These are phyloP conservation scores for Eclectus roratus DNA, from an alignment of 2,113 vertebrate genomes.

Conservation along the genomic window DNA sequence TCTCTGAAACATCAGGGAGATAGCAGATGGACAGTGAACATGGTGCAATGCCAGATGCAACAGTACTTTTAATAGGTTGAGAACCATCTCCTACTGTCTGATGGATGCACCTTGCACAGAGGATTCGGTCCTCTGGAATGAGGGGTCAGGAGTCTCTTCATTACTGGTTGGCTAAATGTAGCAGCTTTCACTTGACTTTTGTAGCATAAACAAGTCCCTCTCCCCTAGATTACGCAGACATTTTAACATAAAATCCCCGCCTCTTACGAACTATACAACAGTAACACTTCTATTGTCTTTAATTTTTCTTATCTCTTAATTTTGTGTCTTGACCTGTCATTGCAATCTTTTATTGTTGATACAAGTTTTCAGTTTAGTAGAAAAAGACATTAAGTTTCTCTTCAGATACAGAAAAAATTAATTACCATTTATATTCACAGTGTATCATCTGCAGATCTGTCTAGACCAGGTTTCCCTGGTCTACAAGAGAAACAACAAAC, in stretches of 20 bases:
- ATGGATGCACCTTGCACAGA: background rate
- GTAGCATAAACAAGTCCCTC: background rate
- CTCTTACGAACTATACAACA: background rate
- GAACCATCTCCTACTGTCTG: background rate
- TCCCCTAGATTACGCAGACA: rapidly evolving
- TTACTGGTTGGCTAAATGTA: background rate
- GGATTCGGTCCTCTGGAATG: background rate
- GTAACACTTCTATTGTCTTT: background rate
- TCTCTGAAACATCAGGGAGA: background rate
- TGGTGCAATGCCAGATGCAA: background rate
- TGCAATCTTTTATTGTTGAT: background rate
- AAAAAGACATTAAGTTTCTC: background rate
- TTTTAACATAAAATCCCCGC: background rate
- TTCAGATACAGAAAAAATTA: background rate
- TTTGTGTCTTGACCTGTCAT: background rate
- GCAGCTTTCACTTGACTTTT: background rate
- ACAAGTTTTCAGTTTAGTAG: background rate
- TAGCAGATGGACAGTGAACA: background rate
- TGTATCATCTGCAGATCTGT: background rate
- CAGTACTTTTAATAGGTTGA: background rate
- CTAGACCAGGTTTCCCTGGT: background rate
- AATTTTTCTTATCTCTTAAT: background rate
- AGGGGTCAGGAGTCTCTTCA: background rate
- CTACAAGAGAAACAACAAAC: background rate
- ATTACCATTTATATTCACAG: background rate